Conservation (phyloP, 2,797 vertebrate species). For the Alectoris magna region DNA sequence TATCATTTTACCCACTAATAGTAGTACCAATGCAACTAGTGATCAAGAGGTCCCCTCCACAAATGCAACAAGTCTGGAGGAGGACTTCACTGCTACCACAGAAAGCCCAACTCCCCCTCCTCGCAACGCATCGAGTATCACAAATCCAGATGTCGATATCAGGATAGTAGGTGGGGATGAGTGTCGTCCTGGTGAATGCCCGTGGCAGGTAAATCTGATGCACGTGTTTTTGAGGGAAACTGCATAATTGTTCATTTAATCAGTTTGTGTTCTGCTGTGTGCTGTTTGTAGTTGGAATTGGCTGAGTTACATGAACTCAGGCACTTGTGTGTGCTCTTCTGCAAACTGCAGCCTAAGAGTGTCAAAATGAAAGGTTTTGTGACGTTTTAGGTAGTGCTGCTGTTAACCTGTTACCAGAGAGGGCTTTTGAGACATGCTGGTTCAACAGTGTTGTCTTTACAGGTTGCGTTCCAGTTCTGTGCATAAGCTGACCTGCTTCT, state of each 20-base stretch:
- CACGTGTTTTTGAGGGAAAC: background rate
- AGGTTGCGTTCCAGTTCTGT: background rate
- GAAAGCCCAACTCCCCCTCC: background rate
- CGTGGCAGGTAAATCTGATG: slow-evolving; percentile 85
- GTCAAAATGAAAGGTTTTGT: background rate
- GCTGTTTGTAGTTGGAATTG: background rate
- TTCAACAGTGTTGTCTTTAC: background rate
- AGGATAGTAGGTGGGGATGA: slow-evolving; percentile 87
- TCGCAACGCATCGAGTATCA: background rate
- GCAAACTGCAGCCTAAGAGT: background rate
- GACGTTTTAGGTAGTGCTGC: background rate
- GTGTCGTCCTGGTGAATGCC: slow-evolving; percentile 83
- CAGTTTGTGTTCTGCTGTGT: background rate
- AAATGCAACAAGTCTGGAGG: background rate
- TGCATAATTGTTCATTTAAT: background rate
- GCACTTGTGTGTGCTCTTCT: background rate
- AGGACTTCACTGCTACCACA: background rate
- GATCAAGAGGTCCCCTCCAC: background rate
- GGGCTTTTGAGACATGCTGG: background rate
- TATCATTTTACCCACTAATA: rapidly evolving
- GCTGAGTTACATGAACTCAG: background rate
- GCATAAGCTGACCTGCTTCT: too few species aligned
- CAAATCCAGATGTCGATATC: rapidly evolving
- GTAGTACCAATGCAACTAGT: rapidly evolving
- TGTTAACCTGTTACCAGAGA: background rate